A percentile compares a stretch with the other conserved stretches of the same genome.
Conservation (phyloP, 2,113 vertebrate species). For the Engraulis encrasicolus region DNA sequence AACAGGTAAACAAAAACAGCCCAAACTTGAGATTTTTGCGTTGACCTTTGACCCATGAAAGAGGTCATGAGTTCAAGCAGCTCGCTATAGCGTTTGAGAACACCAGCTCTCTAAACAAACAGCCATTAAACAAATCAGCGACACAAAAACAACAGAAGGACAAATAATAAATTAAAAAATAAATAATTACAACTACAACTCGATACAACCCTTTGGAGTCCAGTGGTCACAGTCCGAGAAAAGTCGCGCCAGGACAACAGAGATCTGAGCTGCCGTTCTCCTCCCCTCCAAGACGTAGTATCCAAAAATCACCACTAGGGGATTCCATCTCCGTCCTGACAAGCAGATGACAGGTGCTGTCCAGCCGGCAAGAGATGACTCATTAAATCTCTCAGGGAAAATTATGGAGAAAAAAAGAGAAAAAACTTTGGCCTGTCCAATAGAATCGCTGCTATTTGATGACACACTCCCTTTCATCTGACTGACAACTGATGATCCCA, state of each 20-base stretch:
- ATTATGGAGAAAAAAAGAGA: neutral
- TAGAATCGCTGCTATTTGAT: neutral
- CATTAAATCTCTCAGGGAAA: neutral
- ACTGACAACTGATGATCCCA: neutral
- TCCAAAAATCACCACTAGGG: neutral
- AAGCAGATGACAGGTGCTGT: neutral
- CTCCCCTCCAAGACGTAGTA: neutral
- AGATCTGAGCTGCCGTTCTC: neutral
- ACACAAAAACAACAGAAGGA: constrained; percentile 45
- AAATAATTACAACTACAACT: neutral
- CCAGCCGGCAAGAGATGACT: neutral
- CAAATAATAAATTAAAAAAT: constrained; percentile 36
- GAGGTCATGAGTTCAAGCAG: constrained; percentile 50
- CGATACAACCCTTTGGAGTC: neutral
- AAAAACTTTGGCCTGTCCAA: neutral
- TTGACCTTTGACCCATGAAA: constrained; percentile 37
- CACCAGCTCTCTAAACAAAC: neutral
- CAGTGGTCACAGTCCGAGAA: constrained; percentile 9
- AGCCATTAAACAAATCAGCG: constrained; percentile 20
- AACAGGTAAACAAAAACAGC: constrained; percentile 17
- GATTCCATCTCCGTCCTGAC: neutral
- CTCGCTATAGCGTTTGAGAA: neutral
- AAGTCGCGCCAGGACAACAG: neutral
- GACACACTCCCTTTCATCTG: neutral
- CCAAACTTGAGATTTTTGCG: neutral